A percentile compares a stretch with the other conserved stretches of the same genome.
These are phyloP conservation scores for Danio aesculapii DNA, from an alignment of 2,797 vertebrate species.

Conservation along the genomic window DNA sequence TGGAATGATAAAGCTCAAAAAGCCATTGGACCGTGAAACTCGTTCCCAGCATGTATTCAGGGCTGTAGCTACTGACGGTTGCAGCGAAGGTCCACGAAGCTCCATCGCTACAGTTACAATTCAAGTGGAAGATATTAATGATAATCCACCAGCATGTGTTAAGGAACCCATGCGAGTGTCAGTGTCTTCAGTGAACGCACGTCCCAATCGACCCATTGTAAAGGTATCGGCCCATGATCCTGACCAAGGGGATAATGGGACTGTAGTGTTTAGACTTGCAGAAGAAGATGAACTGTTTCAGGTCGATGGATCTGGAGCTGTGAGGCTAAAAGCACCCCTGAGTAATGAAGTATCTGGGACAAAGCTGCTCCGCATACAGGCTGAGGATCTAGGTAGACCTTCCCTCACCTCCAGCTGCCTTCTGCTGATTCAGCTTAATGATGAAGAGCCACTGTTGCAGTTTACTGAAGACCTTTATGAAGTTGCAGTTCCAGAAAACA, in stretches of 20 bases:
- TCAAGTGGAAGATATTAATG: constrained; percentile 87
- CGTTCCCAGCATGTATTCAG: constrained; percentile 80
- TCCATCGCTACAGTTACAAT: constrained; percentile 79
- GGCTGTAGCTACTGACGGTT: constrained; percentile 84
- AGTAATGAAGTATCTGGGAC: constrained; percentile 73
- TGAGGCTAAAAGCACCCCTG: constrained; percentile 78
- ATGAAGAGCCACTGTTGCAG: constrained; percentile 76
- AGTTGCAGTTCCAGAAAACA: constrained; percentile 83
- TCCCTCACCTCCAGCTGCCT: constrained; percentile 81
- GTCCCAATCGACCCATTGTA: constrained; percentile 75
- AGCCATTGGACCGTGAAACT: constrained; percentile 83
- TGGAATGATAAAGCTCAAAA: constrained; percentile 78
- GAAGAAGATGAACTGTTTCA: constrained; percentile 79
- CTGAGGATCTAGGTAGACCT: constrained; percentile 82
- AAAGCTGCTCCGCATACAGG: constrained; percentile 77
- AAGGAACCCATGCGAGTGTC: constrained; percentile 80
- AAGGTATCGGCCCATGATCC: constrained; percentile 79
- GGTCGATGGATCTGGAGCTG: constrained; percentile 80
- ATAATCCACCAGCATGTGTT: constrained; percentile 85
- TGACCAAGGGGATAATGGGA: constrained; percentile 86
- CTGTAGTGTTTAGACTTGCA: constrained; percentile 76
- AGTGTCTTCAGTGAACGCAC: constrained; percentile 70
- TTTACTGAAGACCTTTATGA: constrained; percentile 85
- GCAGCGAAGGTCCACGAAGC: constrained; percentile 79
- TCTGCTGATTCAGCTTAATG: constrained; percentile 83